Percentiles rank a stretch among this genome's conserved stretches.
These are phyloP conservation scores for Avahi laniger DNA, from an alignment of 2,797 vertebrate species.

Conservation along the genomic window DNA sequence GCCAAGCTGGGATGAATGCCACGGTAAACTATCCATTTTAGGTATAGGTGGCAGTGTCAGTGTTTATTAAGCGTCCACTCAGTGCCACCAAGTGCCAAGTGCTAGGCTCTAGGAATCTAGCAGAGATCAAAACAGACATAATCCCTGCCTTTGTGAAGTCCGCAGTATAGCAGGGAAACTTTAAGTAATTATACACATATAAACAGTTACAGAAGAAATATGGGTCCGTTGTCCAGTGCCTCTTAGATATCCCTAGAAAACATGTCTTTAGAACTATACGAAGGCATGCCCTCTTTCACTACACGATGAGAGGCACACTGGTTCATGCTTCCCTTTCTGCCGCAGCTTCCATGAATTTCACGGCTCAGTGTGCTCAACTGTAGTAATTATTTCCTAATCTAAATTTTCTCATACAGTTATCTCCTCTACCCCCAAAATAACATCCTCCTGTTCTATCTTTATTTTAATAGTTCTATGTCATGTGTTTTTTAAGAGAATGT, in stretches of 20 bases:
- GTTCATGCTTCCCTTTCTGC: neutral
- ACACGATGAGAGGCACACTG: neutral
- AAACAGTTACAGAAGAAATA: neutral
- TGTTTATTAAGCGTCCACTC: neutral
- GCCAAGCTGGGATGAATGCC: neutral
- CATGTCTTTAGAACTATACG: accelerated
- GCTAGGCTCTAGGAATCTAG: neutral
- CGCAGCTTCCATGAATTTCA: neutral
- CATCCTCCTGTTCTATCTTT: neutral
- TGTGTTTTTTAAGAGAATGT: slow-evolving; percentile 27
- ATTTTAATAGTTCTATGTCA: neutral
- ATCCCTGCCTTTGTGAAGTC: neutral
- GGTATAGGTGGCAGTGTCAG: neutral
- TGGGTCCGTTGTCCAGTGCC: accelerated
- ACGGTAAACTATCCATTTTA: neutral
- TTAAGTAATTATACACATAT: neutral
- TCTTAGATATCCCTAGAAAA: neutral
- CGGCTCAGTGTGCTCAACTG: neutral
- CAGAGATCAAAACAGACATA: neutral
- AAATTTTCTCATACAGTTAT: neutral
- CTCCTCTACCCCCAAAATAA: neutral
- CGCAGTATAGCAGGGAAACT: neutral
- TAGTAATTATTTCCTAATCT: neutral
- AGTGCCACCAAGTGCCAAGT: neutral
- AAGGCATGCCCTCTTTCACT: neutral